Conservation (phyloP, 2,797 vertebrate genomes). For the Botia almorhae region DNA sequence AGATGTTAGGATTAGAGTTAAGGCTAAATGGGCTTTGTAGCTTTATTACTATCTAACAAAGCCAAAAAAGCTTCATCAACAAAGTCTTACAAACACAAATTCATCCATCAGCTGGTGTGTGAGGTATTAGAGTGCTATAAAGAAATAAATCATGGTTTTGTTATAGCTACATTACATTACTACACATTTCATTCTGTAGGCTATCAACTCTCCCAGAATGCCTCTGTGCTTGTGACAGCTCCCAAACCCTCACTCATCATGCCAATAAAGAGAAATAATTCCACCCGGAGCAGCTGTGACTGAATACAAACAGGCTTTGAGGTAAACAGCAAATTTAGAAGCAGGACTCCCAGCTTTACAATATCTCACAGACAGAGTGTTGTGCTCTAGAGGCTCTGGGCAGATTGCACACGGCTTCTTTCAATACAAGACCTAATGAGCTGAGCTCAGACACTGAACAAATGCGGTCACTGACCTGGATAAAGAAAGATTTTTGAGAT, state of each 20-base stretch:
- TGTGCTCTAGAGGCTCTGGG: not conserved
- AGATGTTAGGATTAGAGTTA: not conserved
- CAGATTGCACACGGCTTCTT: not conserved
- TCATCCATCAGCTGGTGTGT: not conserved
- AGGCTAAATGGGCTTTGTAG: too few species aligned
- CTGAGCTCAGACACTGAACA: not conserved
- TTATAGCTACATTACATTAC: slow-evolving; percentile 11
- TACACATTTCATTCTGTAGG: slow-evolving; percentile 9
- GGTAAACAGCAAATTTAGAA: slow-evolving; percentile 1
- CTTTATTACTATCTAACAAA: too few species aligned
- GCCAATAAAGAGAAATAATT: not conserved
- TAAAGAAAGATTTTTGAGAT: not conserved
- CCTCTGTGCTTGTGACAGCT: not conserved
- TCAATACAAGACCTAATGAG: not conserved
- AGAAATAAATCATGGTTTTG: not conserved
- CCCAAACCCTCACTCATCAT: not conserved
- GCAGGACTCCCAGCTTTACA: not conserved
- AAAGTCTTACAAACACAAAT: slow-evolving; percentile 3
- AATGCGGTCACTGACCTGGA: not conserved
- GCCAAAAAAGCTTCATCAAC: not conserved
- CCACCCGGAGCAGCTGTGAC: not conserved
- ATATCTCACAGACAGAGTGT: slow-evolving; percentile 1
- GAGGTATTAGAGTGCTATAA: not conserved
- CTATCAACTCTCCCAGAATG: not conserved
- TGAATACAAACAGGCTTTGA: slow-evolving; percentile 9